Evolutionary conservation across 2,113 vertebrate genomes (phyloP).

Genomic region (Carettochelys insculpta): DNA sequence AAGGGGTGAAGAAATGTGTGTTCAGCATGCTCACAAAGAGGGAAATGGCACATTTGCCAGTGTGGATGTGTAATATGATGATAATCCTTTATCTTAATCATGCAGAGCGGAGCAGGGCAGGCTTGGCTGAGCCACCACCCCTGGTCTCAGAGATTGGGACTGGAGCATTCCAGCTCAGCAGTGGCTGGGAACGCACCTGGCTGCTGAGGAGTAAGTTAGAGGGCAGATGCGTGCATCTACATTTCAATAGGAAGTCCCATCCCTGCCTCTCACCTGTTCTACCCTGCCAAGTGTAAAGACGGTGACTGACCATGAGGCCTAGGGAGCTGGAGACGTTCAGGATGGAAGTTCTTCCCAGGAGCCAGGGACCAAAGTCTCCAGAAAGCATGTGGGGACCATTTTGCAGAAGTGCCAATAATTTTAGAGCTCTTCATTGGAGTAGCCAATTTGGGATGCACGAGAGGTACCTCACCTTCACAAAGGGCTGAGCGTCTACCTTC

Average conservation of each 20-base stretch:
- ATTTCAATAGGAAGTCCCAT: too few species aligned
- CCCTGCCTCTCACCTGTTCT: not conserved
- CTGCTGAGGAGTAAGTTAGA: not conserved
- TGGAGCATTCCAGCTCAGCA: not conserved
- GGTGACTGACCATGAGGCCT: not conserved
- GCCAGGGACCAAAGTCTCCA: not conserved
- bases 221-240: not conserved
- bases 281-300: not conserved
- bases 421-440: not conserved
- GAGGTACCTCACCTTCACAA: too few species aligned
- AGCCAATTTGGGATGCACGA: too few species aligned
- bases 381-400: not conserved
- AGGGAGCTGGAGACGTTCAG: not conserved
- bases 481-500: too few species aligned
- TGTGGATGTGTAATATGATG: not conserved
- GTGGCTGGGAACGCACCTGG: not conserved
- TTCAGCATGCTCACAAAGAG: fast-evolving
- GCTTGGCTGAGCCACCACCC: not conserved
- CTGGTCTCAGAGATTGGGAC: not conserved
- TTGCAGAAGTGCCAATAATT: not conserved
- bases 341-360: not conserved
- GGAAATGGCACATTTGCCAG: not conserved
- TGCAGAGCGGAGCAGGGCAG: too few species aligned
- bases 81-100: not conserved
- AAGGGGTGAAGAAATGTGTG: not conserved